Evolutionary conservation across 2,797 vertebrate species (phyloP).

Genomic region (Molossus alvarezi): DNA sequence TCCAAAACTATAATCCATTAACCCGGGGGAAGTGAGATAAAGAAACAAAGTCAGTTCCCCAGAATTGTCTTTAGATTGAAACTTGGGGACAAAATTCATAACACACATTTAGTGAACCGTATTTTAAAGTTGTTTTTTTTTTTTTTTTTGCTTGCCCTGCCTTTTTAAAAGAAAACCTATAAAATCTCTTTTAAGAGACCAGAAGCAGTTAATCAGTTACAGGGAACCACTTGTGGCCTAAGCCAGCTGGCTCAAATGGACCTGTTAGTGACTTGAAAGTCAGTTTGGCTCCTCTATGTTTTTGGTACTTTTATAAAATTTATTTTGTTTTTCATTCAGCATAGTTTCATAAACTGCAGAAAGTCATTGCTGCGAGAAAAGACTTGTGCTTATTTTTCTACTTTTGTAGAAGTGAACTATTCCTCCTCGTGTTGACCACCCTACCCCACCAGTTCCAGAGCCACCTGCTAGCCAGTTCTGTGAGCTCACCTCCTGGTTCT

Average conservation of each 20-base stretch:
- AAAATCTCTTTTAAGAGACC: constrained; percentile 58
- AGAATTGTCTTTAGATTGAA: constrained; percentile 1
- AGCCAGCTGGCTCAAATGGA: constrained; percentile 77
- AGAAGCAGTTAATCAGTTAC: constrained; percentile 55
- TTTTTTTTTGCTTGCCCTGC: background rate
- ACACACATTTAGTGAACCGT: background rate
- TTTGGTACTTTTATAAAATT: constrained; percentile 42
- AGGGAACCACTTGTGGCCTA: background rate
- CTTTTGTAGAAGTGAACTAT: background rate
- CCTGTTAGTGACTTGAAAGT: constrained; percentile 81
- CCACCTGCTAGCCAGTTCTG: background rate
- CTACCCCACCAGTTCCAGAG: background rate
- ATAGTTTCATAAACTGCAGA: constrained; percentile 74
- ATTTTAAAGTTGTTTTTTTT: constrained; percentile 61
- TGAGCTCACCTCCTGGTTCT: background rate
- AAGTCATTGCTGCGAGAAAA: constrained; percentile 64
- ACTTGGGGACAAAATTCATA: constrained; percentile 64
- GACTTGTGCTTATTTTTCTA: constrained; percentile 1
- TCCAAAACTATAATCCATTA: constrained; percentile 17
- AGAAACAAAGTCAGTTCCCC: constrained; percentile 64
- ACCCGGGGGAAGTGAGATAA: background rate
- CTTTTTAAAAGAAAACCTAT: constrained; percentile 36
- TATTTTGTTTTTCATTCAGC: constrained; percentile 74
- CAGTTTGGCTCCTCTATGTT: constrained; percentile 59
- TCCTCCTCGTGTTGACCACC: background rate